Base-by-base conservation (phyloP, 1,140 invertebrate species). In the Archegozetes longisetosus region DNA sequence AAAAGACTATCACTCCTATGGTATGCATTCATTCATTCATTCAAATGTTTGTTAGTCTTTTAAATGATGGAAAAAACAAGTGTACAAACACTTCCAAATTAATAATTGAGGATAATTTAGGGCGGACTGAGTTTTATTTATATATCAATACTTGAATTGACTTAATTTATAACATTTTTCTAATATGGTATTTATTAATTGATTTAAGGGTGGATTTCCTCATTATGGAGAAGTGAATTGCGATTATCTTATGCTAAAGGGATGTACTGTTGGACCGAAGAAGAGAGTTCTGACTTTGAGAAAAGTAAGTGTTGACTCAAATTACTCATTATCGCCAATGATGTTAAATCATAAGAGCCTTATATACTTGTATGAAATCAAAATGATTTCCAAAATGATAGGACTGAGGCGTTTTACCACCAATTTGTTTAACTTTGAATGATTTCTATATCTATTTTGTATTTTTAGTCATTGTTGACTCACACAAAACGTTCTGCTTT, bases 191-290 rank as follows among this genome's bases (percentile, higher is more conserved):
- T 40, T 54, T 55, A 54, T 61, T 13, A 24, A 17, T 20, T 63
- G 17, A 29, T 48, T 47, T 26, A 60, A 75, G 74, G 96, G 96
- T 77, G 96, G 96, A 65, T 99, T 99, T 79, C 94, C 93, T 62
- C 95, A 98, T 71, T 99, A 99, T 76, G 96, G 96, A 76, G 88
- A 97, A 76, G 94, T 99, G 3, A 96, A 96, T 70, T 93, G 98
- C 72, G 96, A 99, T 74, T 99, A 89, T 69, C 74, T 99, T 61
- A 98, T 99, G 94, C 78, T 99, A 65, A 97, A 96, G 75, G 96
- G 96, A 66, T 97, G 92, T 70, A 90, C 90, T 70, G 85, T 96
- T 79, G 96, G 96, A 66, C 86, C 93, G 27, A 96, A 94, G 76
- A 99, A 99, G 74, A 82, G 96, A 67, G 87, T 96, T n/a, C 88